A percentile compares a stretch with the other conserved stretches of the same genome.
Evolutionary conservation across 37 sponge, comb jelly and placozoan genomes (phyloP).

Genomic region (Theonella swinhoei): DNA sequence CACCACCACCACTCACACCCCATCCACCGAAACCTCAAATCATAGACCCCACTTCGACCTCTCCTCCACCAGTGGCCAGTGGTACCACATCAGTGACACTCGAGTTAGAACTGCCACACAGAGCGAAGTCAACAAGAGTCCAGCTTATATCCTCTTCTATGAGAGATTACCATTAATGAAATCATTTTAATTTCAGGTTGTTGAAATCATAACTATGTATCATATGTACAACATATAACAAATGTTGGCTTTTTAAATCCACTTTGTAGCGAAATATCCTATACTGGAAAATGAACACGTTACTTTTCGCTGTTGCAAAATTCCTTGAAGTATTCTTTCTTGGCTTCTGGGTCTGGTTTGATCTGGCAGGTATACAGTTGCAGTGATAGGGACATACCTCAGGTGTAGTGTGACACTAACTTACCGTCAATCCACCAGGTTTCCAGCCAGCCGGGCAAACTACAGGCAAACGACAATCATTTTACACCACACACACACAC

Average conservation of each 20-base stretch:
- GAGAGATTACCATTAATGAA: slow-evolving; percentile 65
- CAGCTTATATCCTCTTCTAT: slow-evolving; percentile 97
- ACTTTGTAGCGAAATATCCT: too few species aligned
- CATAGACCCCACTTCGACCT: slow-evolving; percentile 27
- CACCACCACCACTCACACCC: not conserved
- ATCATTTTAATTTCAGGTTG: not conserved
- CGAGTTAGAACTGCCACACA: slow-evolving; percentile 55
- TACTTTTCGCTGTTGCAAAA: not conserved
- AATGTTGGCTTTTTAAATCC: too few species aligned
- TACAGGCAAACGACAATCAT: slow-evolving; percentile 7
- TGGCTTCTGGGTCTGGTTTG: slow-evolving; percentile 55
- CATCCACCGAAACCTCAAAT: not conserved
- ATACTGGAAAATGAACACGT: too few species aligned
- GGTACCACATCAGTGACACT: slow-evolving; percentile 94
- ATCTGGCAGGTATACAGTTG: slow-evolving; percentile 42
- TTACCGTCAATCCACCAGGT: slow-evolving; percentile 85
- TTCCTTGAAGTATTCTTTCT: slow-evolving; percentile 48
- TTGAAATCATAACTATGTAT: slow-evolving; percentile 10
- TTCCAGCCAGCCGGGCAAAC: slow-evolving; percentile 96
- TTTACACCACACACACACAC: too few species aligned
- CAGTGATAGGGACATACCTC: too few species aligned
- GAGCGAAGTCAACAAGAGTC: slow-evolving; percentile 68
- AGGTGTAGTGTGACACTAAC: not conserved
- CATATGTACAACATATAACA: not conserved
- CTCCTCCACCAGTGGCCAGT: slow-evolving; percentile 51